A percentile compares a stretch with the other conserved stretches of the same genome.
These are phyloP conservation scores for Suricata suricatta DNA, from an alignment of 2,113 vertebrate genomes.

Conservation along the genomic window DNA sequence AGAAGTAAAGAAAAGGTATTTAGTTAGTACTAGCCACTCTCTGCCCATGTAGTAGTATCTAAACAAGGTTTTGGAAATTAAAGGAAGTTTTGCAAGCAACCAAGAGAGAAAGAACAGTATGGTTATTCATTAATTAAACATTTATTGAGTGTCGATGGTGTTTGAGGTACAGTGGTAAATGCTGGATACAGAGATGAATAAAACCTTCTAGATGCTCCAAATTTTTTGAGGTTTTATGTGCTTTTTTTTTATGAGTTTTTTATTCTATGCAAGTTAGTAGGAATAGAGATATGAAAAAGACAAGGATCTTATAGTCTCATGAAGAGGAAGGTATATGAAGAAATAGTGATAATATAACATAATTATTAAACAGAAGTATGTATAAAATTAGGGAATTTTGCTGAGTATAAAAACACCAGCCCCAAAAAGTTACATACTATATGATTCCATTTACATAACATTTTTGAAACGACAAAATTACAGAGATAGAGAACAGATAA, in stretches of 20 bases:
- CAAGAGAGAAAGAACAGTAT: not conserved
- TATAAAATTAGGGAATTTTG: not conserved
- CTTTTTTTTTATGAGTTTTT: not conserved
- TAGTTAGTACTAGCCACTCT: not conserved
- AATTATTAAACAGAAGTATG: not conserved
- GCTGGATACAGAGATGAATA: not conserved
- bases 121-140: not conserved
- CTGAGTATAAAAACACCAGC: not conserved
- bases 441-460: not conserved
- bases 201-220: not conserved
- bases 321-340: not conserved
- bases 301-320: not conserved
- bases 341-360: not conserved
- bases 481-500: not conserved
- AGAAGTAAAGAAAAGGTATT: not conserved
- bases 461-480: constrained; percentile 10
- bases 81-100: constrained; percentile 16
- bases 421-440: not conserved
- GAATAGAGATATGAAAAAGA: not conserved
- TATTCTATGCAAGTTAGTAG: not conserved
- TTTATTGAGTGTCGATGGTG: not conserved
- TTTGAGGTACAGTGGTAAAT: not conserved
- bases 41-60: not conserved
- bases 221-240: not conserved
- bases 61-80: constrained; percentile 21